Evolutionary conservation across 2,113 vertebrate genomes (phyloP).

Genomic region (human): DNA sequence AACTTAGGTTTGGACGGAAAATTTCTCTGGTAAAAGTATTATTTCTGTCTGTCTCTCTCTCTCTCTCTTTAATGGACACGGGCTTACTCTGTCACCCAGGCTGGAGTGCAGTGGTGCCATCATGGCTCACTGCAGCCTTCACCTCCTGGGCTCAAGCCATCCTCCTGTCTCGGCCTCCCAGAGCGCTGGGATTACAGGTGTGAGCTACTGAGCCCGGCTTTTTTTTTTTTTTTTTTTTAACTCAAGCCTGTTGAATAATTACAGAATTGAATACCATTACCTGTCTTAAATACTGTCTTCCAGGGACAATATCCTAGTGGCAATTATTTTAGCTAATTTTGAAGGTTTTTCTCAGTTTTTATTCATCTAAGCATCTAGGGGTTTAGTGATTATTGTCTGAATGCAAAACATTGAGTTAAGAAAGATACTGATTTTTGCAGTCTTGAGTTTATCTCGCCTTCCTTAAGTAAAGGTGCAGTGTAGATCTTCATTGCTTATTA

Average conservation of each 20-base stretch:
- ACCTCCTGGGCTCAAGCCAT: no score
- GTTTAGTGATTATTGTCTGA: background rate
- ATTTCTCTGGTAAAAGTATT: background rate
- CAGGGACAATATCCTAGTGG: background rate
- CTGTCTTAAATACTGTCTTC: background rate
- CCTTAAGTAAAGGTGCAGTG: background rate
- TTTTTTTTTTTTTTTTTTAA: background rate
- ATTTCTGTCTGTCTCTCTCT: no score
- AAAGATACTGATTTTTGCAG: background rate
- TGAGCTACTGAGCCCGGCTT: no score
- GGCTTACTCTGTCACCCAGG: no score
- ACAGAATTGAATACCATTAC: background rate
- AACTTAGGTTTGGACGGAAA: background rate
- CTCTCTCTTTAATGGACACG: no score
- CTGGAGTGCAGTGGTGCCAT: no score
- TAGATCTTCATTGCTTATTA: constrained; percentile 3
- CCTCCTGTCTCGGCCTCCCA: no score
- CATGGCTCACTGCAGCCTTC: no score
- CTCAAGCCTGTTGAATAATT: background rate
- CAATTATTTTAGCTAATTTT: background rate
- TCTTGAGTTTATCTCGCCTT: background rate
- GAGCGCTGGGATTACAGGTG: no score
- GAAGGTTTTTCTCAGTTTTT: background rate
- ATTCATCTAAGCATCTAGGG: background rate
- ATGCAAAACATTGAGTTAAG: background rate